Evolutionary conservation across 2,113 vertebrate species (phyloP).

Genomic region (Antechinus flavipes): DNA sequence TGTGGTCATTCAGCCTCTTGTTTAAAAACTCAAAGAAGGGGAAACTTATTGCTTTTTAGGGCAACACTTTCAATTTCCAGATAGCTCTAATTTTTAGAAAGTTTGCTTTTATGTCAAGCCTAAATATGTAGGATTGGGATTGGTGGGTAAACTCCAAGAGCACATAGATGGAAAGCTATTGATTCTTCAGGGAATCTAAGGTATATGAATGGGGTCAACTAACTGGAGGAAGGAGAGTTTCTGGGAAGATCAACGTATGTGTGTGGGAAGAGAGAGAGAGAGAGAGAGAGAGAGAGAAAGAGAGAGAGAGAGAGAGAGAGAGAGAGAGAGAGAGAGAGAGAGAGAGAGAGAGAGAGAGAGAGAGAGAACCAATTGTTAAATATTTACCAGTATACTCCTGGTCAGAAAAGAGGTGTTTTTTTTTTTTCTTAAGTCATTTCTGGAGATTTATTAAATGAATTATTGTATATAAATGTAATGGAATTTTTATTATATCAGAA

Average conservation of each 20-base stretch:
- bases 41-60: not conserved
- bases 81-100: not conserved
- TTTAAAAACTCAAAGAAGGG: not conserved
- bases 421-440: not conserved
- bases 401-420: not conserved
- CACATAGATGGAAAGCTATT: too few species aligned
- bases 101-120: not conserved
- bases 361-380: not conserved
- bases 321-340: too few species aligned
- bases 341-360: too few species aligned
- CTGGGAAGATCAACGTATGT: not conserved
- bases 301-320: too few species aligned
- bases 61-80: not conserved
- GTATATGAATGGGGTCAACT: not conserved
- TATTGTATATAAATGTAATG: not conserved
- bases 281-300: too few species aligned
- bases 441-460: not conserved
- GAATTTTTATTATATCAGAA: not conserved
- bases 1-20: not conserved
- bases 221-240: not conserved
- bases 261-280: too few species aligned
- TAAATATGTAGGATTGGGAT: not conserved
- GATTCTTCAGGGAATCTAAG: not conserved
- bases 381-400: not conserved
- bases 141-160: too few species aligned